Conservation (phyloP, 2,797 vertebrate species). For the Denticeps clupeoides region DNA sequence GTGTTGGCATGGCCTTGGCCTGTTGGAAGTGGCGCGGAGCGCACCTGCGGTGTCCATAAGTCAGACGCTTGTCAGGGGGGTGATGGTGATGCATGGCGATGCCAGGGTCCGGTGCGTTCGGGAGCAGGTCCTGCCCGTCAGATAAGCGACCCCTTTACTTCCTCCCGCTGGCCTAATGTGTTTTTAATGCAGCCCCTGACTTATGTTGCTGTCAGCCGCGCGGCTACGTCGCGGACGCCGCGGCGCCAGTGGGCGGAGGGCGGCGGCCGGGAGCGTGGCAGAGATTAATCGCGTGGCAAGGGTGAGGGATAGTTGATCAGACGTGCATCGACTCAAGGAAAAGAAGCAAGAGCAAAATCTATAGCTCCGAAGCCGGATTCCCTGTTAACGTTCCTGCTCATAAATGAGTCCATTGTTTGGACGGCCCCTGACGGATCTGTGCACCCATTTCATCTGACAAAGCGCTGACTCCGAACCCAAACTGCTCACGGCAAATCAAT, state of each 20-base stretch:
- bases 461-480: slow-evolving; percentile 5
- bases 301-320: slow-evolving; percentile 48
- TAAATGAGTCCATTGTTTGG: too few species aligned
- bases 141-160: slow-evolving; percentile 43
- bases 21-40: slow-evolving; percentile 52
- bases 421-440: not conserved
- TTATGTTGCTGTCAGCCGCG: slow-evolving; percentile 60
- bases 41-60: slow-evolving; percentile 53
- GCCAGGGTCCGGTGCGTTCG: slow-evolving; percentile 34
- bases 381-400: too few species aligned
- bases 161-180: slow-evolving; percentile 61
- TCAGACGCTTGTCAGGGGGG: slow-evolving; percentile 54
- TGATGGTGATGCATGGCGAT: slow-evolving; percentile 52
- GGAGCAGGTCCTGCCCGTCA: slow-evolving; percentile 45
- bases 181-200: slow-evolving; percentile 68
- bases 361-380: too few species aligned
- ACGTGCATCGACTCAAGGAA: slow-evolving; percentile 46
- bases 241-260: slow-evolving; percentile 46
- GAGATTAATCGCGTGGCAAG: slow-evolving; percentile 48
- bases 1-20: slow-evolving; percentile 44
- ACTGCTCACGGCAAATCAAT: slow-evolving; percentile 20
- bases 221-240: slow-evolving; percentile 41
- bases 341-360: slow-evolving; percentile 6
- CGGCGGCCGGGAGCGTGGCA: slow-evolving; percentile 41
- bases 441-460: not conserved